A percentile compares a stretch with the other conserved stretches of the same genome.
phyloP scores from a whole-genome alignment of 2,113 vertebrate genomes.

The Myrmophylax atrothorax region DNA sequence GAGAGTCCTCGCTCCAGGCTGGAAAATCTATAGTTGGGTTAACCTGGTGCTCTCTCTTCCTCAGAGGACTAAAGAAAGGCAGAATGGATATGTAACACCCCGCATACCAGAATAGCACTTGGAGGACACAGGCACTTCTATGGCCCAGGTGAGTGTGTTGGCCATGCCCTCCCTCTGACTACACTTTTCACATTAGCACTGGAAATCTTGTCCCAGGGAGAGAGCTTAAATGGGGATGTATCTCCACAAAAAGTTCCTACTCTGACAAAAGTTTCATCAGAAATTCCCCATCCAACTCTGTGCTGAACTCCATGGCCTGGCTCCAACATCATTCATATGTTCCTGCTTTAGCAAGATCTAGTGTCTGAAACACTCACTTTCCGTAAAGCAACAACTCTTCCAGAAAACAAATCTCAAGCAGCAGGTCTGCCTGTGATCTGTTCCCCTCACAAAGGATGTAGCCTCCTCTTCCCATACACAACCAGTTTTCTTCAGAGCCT shows the following conservation, averaged over 20 bases:
- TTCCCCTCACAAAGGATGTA: background rate
- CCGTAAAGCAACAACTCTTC: background rate
- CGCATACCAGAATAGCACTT: background rate
- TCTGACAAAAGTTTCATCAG: constrained; percentile 6
- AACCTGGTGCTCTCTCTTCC: background rate
- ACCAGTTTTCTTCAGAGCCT: background rate
- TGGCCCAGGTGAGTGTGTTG: background rate
- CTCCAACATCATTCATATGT: background rate
- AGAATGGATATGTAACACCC: accelerated
- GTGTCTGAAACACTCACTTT: background rate
- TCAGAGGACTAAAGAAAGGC: background rate
- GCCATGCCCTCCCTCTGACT: background rate
- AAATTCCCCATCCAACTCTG: background rate
- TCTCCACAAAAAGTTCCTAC: background rate
- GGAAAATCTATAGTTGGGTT: background rate
- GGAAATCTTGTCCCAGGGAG: background rate
- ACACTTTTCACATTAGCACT: background rate
- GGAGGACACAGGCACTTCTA: background rate
- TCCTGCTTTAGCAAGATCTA: background rate
- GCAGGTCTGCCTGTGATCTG: background rate
- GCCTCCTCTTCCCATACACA: background rate
- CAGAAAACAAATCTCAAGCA: background rate
- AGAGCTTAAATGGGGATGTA: background rate
- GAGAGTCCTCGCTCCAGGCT: background rate
- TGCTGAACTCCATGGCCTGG: background rate